Percentiles rank a stretch among this genome's conserved stretches.
Conservation (phyloP, 2,888 invertebrate genomes). For the Agonopterix subpropinquella region DNA sequence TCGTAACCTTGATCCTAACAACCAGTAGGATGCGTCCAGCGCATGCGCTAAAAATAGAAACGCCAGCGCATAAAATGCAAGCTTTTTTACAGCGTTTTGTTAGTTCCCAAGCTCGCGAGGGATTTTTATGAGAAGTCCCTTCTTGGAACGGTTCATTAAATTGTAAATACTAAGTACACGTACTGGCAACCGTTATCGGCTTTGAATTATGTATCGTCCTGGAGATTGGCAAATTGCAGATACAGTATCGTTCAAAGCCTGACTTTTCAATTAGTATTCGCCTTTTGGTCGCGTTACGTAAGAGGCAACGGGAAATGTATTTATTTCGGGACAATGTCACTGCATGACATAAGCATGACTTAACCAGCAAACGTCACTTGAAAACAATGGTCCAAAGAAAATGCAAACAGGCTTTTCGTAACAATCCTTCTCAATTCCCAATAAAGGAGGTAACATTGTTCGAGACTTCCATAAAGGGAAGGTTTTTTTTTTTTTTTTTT, state of each 20-base stretch:
- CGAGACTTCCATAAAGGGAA: neutral
- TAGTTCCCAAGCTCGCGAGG: slow-evolving; percentile 53
- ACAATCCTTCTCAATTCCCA: neutral
- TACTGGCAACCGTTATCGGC: slow-evolving; percentile 31
- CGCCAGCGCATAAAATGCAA: slow-evolving; percentile 53
- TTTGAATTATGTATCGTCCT: slow-evolving; percentile 19
- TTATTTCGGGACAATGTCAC: neutral
- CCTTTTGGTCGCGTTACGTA: neutral
- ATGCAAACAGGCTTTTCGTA: too few relatives aligned
- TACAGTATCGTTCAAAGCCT: slow-evolving; percentile 9
- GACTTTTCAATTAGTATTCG: slow-evolving; percentile 6
- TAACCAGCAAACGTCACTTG: too few relatives aligned
- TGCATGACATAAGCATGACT: too few relatives aligned
- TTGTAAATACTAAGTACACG: slow-evolving; percentile 40
- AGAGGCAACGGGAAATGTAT: neutral
- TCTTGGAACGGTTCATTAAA: slow-evolving; percentile 48
- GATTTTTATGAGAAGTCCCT: slow-evolving; percentile 44
- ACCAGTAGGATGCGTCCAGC: slow-evolving; percentile 66
- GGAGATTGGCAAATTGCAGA: slow-evolving; percentile 10
- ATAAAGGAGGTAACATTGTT: slow-evolving; percentile 8
- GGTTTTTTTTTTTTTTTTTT: too few relatives aligned
- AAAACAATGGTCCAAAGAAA: too few relatives aligned
- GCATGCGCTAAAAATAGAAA: slow-evolving; percentile 62
- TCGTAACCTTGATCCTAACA: slow-evolving; percentile 67
- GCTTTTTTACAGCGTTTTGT: slow-evolving; percentile 53